Evolutionary conservation across 2,888 invertebrate species (phyloP).

Genomic region (Slavum lentiscoides): DNA sequence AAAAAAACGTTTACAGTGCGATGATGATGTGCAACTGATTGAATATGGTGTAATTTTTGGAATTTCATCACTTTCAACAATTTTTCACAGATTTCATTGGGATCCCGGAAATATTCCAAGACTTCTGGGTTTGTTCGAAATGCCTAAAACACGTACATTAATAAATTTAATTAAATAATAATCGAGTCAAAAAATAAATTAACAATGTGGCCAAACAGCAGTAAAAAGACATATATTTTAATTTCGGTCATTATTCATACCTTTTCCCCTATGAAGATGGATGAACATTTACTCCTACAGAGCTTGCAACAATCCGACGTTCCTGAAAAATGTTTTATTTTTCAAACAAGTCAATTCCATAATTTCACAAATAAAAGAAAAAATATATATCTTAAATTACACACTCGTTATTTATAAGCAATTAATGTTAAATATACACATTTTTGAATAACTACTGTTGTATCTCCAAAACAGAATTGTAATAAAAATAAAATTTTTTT

Average conservation of each 20-base stretch:
- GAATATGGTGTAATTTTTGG: slow-evolving; percentile 26
- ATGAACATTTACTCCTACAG: slow-evolving; percentile 33
- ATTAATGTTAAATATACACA: no score
- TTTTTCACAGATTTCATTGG: slow-evolving; percentile 6
- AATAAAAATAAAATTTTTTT: no score
- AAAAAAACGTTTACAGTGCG: background rate
- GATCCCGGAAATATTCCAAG: slow-evolving; percentile 27
- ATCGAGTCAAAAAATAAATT: background rate
- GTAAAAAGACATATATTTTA: background rate
- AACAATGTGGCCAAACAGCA: background rate
- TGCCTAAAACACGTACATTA: slow-evolving; percentile 5
- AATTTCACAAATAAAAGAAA: no score
- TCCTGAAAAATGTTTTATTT: background rate
- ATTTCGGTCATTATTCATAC: background rate
- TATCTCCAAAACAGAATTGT: no score
- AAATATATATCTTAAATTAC: no score
- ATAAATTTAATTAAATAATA: background rate
- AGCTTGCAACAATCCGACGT: slow-evolving; percentile 15
- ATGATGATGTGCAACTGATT: slow-evolving; percentile 13
- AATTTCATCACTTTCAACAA: slow-evolving; percentile 28
- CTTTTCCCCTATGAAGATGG: slow-evolving; percentile 17
- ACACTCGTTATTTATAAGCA: no score
- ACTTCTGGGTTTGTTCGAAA: slow-evolving; percentile 13
- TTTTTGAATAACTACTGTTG: no score
- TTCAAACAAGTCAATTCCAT: no score